phyloP scores from a whole-genome alignment of 2,113 vertebrate genomes.

The Vulpes ferrilata region DNA sequence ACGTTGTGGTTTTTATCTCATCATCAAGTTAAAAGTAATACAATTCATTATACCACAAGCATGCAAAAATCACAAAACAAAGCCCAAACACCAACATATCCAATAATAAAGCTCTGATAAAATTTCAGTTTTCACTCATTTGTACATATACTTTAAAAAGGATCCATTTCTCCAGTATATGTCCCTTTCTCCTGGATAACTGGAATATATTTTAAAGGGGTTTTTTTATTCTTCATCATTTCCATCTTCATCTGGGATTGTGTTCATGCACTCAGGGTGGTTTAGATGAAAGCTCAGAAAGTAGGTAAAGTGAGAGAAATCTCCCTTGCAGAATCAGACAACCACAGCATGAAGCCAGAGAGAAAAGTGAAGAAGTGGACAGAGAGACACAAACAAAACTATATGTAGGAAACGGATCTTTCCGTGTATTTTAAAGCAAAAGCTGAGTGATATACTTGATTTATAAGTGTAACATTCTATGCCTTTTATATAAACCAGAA shows the following conservation, averaged over 20 bases:
- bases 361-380: not conserved
- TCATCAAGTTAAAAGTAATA: slow-evolving; percentile 74
- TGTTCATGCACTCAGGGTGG: not conserved
- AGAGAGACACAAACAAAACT: not conserved
- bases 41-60: slow-evolving; percentile 60
- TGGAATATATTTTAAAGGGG: not conserved
- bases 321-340: slow-evolving; percentile 19
- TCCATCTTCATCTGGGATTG: slow-evolving; percentile 58
- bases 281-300: slow-evolving; percentile 51
- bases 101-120: slow-evolving; percentile 51
- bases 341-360: not conserved
- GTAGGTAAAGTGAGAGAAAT: slow-evolving; percentile 39
- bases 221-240: not conserved
- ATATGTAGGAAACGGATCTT: not conserved
- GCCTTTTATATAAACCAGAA: slow-evolving; percentile 1
- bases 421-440: slow-evolving; percentile 3
- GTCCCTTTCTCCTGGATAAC: not conserved
- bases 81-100: not conserved
- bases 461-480: not conserved
- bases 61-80: slow-evolving; percentile 20
- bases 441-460: not conserved
- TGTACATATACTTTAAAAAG: slow-evolving; percentile 27
- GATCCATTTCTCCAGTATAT: not conserved
- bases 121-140: slow-evolving; percentile 5
- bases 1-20: slow-evolving; percentile 69